A percentile compares a stretch with the other conserved stretches of the same genome.
These are phyloP conservation scores for Dolichopus griseipennis DNA, from an alignment of 2,888 invertebrate species.

Conservation along the genomic window DNA sequence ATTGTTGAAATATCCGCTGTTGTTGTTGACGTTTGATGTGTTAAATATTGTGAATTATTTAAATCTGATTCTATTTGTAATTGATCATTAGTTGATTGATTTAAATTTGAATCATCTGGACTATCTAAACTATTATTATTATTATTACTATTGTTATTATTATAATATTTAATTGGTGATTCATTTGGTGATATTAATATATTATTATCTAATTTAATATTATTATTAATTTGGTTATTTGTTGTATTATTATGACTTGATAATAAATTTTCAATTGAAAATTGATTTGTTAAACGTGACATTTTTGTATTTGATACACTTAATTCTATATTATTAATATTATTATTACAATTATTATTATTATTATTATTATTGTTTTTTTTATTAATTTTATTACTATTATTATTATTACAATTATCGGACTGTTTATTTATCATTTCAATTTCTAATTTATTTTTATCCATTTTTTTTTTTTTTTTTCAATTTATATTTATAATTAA, in stretches of 20 bases:
- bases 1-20: neutral
- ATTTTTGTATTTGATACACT: constrained; percentile 26
- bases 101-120: neutral
- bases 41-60: neutral
- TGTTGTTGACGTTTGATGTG: neutral
- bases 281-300: constrained; percentile 39
- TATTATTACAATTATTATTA: neutral
- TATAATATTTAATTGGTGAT: neutral
- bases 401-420: no score
- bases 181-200: neutral
- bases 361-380: no score
- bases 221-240: neutral
- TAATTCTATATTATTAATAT: neutral
- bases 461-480: neutral
- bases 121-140: constrained; percentile 6
- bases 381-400: neutral
- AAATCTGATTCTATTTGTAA: neutral
- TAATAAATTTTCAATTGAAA: constrained; percentile 42
- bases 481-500: no score
- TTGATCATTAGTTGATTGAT: neutral
- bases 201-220: neutral
- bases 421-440: neutral
- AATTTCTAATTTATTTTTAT: neutral
- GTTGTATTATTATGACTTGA: constrained; percentile 28
- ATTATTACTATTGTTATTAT: neutral